These are phyloP conservation scores for Ostrea edulis DNA, from an alignment of 1,140 invertebrate genomes.

Conservation along the genomic window DNA sequence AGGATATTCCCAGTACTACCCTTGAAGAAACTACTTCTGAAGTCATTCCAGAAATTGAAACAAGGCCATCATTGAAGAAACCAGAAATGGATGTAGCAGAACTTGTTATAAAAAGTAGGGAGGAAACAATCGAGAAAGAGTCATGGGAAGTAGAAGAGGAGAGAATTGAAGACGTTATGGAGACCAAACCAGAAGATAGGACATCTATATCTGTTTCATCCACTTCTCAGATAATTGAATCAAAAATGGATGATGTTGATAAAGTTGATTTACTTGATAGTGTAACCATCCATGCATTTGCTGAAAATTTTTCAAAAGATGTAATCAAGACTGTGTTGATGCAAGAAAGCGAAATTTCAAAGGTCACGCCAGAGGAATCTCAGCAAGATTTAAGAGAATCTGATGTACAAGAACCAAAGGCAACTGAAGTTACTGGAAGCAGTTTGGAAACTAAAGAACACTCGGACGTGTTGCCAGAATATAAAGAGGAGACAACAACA, in stretches of 20 bases:
- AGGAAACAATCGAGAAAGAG: conserved; percentile 14
- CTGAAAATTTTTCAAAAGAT: conserved; percentile 40
- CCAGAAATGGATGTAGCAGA: conserved; percentile 4
- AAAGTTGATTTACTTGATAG: background rate
- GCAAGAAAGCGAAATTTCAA: conserved; percentile 29
- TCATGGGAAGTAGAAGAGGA: conserved; percentile 29
- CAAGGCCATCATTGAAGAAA: background rate
- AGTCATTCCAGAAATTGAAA: background rate
- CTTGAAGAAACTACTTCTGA: background rate
- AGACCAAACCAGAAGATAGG: conserved; percentile 9
- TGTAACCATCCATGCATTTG: conserved; percentile 29
- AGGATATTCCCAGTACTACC: background rate
- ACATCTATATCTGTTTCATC: background rate
- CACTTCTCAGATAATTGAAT: background rate
- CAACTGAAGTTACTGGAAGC: background rate
- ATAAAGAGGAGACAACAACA: conserved; percentile 29
- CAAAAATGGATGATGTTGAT: background rate
- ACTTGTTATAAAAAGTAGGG: conserved; percentile 1
- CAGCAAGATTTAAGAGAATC: conserved; percentile 41
- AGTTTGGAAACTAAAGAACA: background rate
- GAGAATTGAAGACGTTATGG: conserved; percentile 9
- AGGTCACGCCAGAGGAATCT: conserved; percentile 5
- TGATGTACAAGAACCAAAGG: background rate
- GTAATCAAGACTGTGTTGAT: conserved; percentile 42
- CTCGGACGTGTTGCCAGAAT: conserved; percentile 1